Percentiles rank a stretch among this genome's conserved stretches.
Evolutionary conservation across 2,888 invertebrate species (phyloP).

Genomic region (Mayetiola destructor): DNA sequence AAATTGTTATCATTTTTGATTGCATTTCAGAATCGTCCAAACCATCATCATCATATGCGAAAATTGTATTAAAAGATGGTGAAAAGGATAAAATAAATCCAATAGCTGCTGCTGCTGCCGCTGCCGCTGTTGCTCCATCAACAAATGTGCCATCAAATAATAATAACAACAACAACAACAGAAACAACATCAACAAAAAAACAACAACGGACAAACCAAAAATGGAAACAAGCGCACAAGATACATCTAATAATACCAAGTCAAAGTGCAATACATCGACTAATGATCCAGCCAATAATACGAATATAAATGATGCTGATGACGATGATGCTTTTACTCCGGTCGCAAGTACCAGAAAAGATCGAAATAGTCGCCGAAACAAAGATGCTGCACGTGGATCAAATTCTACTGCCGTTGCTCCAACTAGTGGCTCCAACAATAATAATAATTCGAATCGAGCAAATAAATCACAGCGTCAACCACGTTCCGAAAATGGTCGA

Average conservation of each 20-base stretch:
- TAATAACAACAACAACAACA: slow-evolving; percentile 35
- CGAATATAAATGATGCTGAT: slow-evolving; percentile 22
- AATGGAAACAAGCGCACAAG: slow-evolving; percentile 1
- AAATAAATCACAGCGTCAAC: slow-evolving; percentile 2
- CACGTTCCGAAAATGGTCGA: slow-evolving; percentile 12
- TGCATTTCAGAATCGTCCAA: not conserved
- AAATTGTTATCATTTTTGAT: not conserved
- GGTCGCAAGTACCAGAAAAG: slow-evolving; percentile 33
- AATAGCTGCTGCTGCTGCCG: slow-evolving; percentile 32
- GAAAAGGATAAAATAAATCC: slow-evolving; percentile 38
- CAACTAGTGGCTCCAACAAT: not conserved
- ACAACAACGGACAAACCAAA: not conserved
- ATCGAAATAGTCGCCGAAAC: slow-evolving; percentile 31
- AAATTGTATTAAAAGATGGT: slow-evolving; percentile 48
- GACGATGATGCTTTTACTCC: slow-evolving; percentile 34
- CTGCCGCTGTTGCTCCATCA: not conserved
- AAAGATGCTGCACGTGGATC: not conserved
- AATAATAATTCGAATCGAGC: not conserved
- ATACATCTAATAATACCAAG: slow-evolving; percentile 29
- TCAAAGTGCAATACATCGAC: slow-evolving; percentile 26
- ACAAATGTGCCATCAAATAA: slow-evolving; percentile 7
- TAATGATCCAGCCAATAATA: not conserved
- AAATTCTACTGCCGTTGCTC: not conserved
- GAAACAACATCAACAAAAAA: slow-evolving; percentile 28
- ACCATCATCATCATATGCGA: slow-evolving; percentile 55